A percentile compares a stretch with the other conserved stretches of the same genome.
Conservation (phyloP, 2,797 vertebrate genomes). For the Characodon lateralis region DNA sequence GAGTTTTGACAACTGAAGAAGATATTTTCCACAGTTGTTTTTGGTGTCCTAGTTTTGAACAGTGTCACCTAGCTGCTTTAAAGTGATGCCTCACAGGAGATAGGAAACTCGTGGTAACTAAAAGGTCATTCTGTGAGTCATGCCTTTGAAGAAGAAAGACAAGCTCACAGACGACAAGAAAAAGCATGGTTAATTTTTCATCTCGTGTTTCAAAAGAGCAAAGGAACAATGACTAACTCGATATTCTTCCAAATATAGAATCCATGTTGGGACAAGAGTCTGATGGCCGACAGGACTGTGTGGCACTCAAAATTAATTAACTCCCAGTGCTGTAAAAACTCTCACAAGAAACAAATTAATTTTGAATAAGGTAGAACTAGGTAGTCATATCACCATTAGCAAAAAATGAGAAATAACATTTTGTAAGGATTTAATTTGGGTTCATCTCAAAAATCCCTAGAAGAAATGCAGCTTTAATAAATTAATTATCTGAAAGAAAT, state of each 20-base stretch:
- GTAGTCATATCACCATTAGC: neutral
- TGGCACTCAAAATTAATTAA: conserved; percentile 44
- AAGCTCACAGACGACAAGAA: conserved; percentile 52
- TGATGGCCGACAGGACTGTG: conserved; percentile 32
- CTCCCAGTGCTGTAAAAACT: conserved; percentile 36
- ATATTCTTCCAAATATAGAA: conserved; percentile 74
- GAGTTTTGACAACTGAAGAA: neutral
- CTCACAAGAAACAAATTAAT: conserved; percentile 36
- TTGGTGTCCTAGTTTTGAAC: conserved; percentile 22
- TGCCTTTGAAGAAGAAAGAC: conserved; percentile 83
- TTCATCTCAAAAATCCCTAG: neutral
- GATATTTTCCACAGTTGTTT: conserved; percentile 13
- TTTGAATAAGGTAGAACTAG: conserved; percentile 23
- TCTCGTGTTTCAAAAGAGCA: conserved; percentile 73
- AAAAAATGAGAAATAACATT: conserved; percentile 22
- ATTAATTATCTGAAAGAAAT: neutral
- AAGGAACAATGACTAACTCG: conserved; percentile 42
- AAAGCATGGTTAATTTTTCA: conserved; percentile 76
- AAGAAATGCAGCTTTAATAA: neutral
- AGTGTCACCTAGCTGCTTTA: conserved; percentile 31
- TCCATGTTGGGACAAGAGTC: conserved; percentile 38
- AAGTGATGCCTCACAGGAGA: conserved; percentile 56
- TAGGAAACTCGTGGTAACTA: conserved; percentile 55
- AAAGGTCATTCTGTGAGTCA: conserved; percentile 80
- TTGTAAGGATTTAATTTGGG: neutral